Base-by-base conservation (phyloP, 2,888 invertebrate species). In the Xanthostigma xanthostigma region DNA sequence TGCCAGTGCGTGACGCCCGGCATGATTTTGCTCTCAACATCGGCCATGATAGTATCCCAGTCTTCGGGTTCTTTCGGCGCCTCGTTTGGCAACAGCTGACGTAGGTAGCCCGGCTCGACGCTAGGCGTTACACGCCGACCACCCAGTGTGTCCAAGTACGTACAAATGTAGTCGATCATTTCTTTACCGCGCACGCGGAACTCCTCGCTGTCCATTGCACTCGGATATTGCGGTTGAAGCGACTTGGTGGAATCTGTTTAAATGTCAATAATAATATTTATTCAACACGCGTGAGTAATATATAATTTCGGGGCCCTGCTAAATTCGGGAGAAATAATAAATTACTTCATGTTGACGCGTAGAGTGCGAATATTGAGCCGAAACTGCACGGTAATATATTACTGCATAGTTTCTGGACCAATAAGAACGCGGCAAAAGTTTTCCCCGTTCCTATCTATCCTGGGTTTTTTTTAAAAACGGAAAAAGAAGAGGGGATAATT, bases 1-100 rank as follows among this genome's bases (percentile, higher is more conserved):
- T 97, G 96, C 98, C 98, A 98, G 67, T 97, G 93, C 1, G 96
- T 96, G 44, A 93, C 87, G 37, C 93, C 93, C 0, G 91, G 90
- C 90, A 93, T 91, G 59, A 93, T 93, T 69, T 89, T 90, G 50
- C 76, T 75, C 64, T 94, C 91, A 36, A 94, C 84, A 61, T 95
- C 95, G 11, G 67, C 71, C 86, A 95, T 91, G 53, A 95, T 92
- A 46, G 76, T 72, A 46, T 88, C 84, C 90, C 93, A 96, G 47
- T 78, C 64, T 61, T 95, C 93, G 0, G 88, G 84, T 41, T 85
- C 74, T 41, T 77, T 67, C 0, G 95, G 95, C 0, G 95, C 85
- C 57, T 85, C 82, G 9, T 74, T 63, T 1, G 94, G 93, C 52
- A 94, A 65, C 54, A 87, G 71, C 38, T 79, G 75, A 49, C 81